Conservation (phyloP, 2,113 vertebrate genomes). For the Theropithecus gelada region DNA sequence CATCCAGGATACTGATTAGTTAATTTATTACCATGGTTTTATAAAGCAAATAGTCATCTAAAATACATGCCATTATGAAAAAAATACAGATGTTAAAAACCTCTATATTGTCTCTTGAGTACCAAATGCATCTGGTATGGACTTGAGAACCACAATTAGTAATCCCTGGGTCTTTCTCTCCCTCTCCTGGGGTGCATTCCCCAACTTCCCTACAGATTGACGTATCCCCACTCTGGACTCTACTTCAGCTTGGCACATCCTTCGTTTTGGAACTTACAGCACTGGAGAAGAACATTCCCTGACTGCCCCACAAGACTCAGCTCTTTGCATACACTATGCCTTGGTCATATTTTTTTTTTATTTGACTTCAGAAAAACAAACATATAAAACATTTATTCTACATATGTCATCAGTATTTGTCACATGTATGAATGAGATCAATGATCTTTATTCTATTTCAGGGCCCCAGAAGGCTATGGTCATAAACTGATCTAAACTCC, state of each 20-base stretch:
- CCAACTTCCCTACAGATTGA: background rate
- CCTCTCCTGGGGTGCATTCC: background rate
- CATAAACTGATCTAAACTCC: background rate
- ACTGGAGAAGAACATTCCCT: background rate
- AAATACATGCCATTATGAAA: conserved; percentile 36
- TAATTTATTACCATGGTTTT: conserved; percentile 53
- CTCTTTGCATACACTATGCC: background rate
- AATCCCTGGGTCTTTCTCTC: background rate
- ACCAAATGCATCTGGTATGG: background rate
- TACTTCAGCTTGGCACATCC: background rate
- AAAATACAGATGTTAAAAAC: conserved; percentile 49
- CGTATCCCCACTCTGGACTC: background rate
- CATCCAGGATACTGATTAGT: conserved; percentile 56
- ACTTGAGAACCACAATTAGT: background rate
- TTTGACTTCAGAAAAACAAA: background rate
- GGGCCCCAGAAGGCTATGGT: background rate
- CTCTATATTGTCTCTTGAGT: conserved; percentile 37
- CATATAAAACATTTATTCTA: background rate
- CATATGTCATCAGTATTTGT: background rate
- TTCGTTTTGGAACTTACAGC: background rate
- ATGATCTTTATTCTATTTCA: background rate
- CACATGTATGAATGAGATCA: background rate
- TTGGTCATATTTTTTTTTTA: background rate
- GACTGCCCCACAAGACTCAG: background rate
- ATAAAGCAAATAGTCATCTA: conserved; percentile 51